Percentiles rank a stretch among this genome's conserved stretches.
These are phyloP conservation scores for Phymanthus crucifer DNA, from an alignment of 92 coral and sea anemone species.

Conservation along the genomic window DNA sequence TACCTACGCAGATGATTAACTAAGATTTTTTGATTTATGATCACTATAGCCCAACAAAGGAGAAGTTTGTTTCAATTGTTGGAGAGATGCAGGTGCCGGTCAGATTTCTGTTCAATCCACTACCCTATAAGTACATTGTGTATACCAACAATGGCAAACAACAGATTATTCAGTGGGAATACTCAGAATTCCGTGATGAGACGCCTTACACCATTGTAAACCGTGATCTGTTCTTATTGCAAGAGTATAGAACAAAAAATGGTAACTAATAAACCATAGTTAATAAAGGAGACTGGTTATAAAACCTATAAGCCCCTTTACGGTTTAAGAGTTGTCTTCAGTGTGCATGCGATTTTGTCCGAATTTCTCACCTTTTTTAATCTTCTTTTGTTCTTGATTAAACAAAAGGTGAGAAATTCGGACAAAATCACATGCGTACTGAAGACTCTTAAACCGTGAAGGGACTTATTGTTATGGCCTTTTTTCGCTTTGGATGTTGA, in stretches of 20 bases:
- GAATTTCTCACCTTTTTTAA: too few species aligned
- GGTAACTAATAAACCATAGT: constrained; percentile 31
- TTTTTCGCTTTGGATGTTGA: too few species aligned
- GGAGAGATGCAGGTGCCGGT: constrained; percentile 51
- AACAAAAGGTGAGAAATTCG: too few species aligned
- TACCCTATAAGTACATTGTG: constrained; percentile 58
- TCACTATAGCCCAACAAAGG: neutral
- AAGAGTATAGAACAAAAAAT: constrained; percentile 3
- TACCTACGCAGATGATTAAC: neutral
- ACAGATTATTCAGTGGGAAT: constrained; percentile 23
- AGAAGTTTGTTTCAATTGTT: constrained; percentile 7
- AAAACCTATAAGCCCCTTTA: too few species aligned
- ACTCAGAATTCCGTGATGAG: constrained; percentile 43
- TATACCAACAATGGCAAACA: constrained; percentile 9
- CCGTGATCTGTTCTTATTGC: constrained; percentile 34
- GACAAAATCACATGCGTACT: too few species aligned
- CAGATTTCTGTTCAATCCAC: constrained; percentile 7
- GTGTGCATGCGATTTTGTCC: too few species aligned
- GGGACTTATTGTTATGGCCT: too few species aligned
- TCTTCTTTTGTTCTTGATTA: too few species aligned
- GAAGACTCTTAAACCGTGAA: too few species aligned
- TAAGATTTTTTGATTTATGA: neutral
- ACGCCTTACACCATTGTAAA: constrained; percentile 5
- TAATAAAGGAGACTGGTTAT: too few species aligned
- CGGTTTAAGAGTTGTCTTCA: too few species aligned